Conservation (phyloP, 2,888 invertebrate genomes). For the Stenodera caucasica region DNA sequence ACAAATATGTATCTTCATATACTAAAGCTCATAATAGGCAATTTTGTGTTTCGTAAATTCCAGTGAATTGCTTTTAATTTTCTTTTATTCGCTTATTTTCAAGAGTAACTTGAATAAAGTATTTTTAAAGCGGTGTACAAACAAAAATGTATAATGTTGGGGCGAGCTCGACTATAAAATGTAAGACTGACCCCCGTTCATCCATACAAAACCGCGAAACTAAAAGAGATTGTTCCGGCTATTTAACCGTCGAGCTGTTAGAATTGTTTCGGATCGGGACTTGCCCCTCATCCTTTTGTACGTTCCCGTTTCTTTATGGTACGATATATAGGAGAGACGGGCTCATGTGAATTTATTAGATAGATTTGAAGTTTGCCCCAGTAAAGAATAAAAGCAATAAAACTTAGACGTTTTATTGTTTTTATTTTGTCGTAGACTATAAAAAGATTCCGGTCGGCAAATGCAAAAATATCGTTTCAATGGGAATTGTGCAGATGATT, state of each 20-base stretch:
- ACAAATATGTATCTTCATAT: slow-evolving; percentile 19
- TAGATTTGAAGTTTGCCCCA: slow-evolving; percentile 38
- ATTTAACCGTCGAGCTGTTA: slow-evolving; percentile 40
- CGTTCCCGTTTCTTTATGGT: slow-evolving; percentile 5
- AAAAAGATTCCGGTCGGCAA: slow-evolving; percentile 28
- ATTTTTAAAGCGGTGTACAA: background rate
- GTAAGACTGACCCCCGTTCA: slow-evolving; percentile 41
- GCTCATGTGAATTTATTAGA: slow-evolving; percentile 40
- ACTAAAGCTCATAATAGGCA: slow-evolving; percentile 18
- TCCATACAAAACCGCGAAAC: slow-evolving; percentile 46
- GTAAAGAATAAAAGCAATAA: slow-evolving; percentile 37
- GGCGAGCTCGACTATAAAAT: slow-evolving; percentile 32
- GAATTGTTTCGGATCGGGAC: slow-evolving; percentile 31
- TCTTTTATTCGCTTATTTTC: slow-evolving; percentile 16
- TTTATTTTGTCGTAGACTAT: slow-evolving; percentile 33
- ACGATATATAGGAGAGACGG: slow-evolving; percentile 33
- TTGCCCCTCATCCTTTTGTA: slow-evolving; percentile 18
- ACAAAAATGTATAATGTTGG: background rate
- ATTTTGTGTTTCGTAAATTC: slow-evolving; percentile 19
- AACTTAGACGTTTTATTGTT: slow-evolving; percentile 34
- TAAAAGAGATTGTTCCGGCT: slow-evolving; percentile 48
- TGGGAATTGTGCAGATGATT: slow-evolving; percentile 13
- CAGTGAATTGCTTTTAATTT: slow-evolving; percentile 24
- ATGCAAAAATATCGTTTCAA: slow-evolving; percentile 30
- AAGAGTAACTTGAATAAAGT: background rate